Evolutionary conservation across 2,888 invertebrate genomes (phyloP).

Genomic region (Dynastes hyllus): DNA sequence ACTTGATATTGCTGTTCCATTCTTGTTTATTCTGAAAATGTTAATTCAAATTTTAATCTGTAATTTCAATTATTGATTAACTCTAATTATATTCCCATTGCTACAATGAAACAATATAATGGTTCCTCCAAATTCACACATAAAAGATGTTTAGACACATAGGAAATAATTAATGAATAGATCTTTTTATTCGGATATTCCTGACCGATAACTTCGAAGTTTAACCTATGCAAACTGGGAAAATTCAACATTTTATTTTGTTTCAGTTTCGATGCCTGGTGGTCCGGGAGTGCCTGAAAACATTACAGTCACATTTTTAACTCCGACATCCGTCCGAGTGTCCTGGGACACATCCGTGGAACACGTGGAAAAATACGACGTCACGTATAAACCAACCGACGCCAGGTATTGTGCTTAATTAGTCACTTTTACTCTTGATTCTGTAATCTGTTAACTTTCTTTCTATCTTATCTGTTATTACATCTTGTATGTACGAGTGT

Average conservation of each 20-base stretch:
- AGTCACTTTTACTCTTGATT: slow-evolving; percentile 60
- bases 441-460: slow-evolving; percentile 22
- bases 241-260: neutral
- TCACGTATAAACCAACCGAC: slow-evolving; percentile 92
- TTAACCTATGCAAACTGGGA: no score
- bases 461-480: neutral
- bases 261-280: slow-evolving; percentile 84
- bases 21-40: no score
- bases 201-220: no score
- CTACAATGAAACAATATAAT: no score
- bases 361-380: slow-evolving; percentile 91
- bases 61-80: no score
- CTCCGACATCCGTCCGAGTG: slow-evolving; percentile 88
- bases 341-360: slow-evolving; percentile 90
- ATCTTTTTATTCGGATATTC: no score
- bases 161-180: no score
- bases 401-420: slow-evolving; percentile 81
- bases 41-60: no score
- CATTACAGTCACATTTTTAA: slow-evolving; percentile 90
- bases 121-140: no score
- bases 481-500: neutral
- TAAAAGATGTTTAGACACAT: no score
- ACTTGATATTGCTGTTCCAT: no score
- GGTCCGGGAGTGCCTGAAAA: slow-evolving; percentile 85
- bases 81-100: no score